These are phyloP conservation scores for Oasisia sp. DNA, from an alignment of 2,888 invertebrate species.

Conservation along the genomic window DNA sequence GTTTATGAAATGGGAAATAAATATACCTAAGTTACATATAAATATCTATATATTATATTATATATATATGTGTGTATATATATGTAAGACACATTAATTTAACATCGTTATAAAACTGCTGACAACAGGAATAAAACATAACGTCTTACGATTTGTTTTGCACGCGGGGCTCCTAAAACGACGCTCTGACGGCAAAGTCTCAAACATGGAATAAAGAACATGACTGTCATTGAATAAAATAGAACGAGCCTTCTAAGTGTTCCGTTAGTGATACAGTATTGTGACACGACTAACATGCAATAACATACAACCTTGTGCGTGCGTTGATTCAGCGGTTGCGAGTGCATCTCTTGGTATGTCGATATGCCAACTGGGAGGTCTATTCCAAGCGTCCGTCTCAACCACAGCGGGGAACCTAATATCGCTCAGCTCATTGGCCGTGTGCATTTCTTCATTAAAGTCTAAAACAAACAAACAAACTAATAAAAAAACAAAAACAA, in stretches of 20 bases:
- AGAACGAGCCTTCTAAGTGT: too few species aligned
- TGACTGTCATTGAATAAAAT: too few species aligned
- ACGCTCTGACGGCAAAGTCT: too few species aligned
- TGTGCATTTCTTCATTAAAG: neutral
- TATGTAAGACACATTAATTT: neutral
- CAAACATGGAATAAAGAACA: too few species aligned
- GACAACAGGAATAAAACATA: too few species aligned
- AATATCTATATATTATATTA: conserved; percentile 26
- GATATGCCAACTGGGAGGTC: neutral
- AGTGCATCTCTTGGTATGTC: neutral
- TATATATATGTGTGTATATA: conserved; percentile 28
- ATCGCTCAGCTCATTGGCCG: neutral
- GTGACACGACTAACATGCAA: too few species aligned
- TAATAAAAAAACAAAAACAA: too few species aligned
- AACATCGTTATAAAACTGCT: too few species aligned
- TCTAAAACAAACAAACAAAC: neutral
- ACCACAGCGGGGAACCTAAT: neutral
- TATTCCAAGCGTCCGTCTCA: neutral
- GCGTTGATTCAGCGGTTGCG: neutral
- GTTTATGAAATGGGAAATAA: neutral
- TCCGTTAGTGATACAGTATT: too few species aligned
- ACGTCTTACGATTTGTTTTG: too few species aligned
- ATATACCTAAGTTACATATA: neutral
- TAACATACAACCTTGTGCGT: neutral
- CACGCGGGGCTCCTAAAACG: too few species aligned